phyloP scores from a whole-genome alignment of 2,113 vertebrate species.

The Synodontis membranacea region DNA sequence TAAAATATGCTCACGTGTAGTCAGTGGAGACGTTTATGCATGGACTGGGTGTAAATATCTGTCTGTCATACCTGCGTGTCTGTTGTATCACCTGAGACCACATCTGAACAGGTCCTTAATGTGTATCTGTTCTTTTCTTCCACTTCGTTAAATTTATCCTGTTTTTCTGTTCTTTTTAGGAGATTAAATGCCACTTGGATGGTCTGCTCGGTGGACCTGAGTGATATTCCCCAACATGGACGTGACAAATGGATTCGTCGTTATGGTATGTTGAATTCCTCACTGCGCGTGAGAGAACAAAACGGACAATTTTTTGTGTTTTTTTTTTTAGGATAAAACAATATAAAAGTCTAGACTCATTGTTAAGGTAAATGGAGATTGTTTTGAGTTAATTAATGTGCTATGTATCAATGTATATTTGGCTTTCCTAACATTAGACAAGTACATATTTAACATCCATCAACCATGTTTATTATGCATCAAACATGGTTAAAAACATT shows the following conservation, averaged over 20 bases:
- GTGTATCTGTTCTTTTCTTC: neutral
- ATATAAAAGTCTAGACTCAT: neutral
- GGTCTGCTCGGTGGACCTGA: conserved; percentile 59
- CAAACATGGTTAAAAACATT: neutral
- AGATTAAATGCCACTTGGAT: conserved; percentile 31
- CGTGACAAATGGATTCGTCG: conserved; percentile 57
- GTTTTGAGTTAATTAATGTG: neutral
- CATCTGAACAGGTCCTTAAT: neutral
- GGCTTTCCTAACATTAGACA: too few relatives aligned
- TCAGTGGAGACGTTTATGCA: neutral
- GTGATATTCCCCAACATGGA: conserved; percentile 43
- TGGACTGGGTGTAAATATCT: neutral
- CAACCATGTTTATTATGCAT: neutral
- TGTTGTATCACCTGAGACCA: too few relatives aligned
- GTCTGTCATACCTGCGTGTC: too few relatives aligned
- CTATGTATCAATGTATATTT: too few relatives aligned
- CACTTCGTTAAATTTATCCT: neutral
- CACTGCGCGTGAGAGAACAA: neutral
- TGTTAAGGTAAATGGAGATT: neutral
- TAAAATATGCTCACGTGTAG: neutral
- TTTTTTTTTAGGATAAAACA: neutral
- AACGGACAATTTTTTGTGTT: neutral
- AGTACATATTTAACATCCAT: neutral
- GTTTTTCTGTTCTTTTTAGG: conserved; percentile 12
- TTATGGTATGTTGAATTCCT: conserved; percentile 60